These are phyloP conservation scores for Eptesicus fuscus DNA, from an alignment of 2,113 vertebrate genomes.

Conservation along the genomic window DNA sequence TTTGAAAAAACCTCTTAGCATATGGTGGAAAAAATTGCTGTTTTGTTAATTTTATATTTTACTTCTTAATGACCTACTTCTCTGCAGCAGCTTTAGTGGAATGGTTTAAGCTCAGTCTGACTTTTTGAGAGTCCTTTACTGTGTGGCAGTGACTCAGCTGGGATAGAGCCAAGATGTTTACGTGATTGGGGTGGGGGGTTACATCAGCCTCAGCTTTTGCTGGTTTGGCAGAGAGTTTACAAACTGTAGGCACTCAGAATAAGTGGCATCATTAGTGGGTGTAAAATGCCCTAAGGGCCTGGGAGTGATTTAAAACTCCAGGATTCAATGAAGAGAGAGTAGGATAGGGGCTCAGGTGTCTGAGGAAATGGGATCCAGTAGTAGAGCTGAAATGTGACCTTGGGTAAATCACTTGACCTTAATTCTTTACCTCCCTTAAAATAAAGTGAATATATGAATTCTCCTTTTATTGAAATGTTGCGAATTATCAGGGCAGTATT, in stretches of 20 bases:
- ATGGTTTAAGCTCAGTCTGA: conserved; percentile 40
- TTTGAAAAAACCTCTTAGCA: conserved; percentile 43
- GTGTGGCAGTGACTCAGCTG: conserved; percentile 31
- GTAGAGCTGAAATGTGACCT: conserved; percentile 21
- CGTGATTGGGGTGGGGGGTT: not conserved
- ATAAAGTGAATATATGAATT: conserved; percentile 11
- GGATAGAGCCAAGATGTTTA: conserved; percentile 35
- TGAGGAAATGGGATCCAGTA: not conserved
- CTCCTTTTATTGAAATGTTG: conserved; percentile 38
- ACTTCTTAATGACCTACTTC: conserved; percentile 63
- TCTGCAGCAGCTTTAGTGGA: conserved; percentile 40
- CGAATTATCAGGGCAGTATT: not conserved
- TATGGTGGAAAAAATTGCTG: not conserved
- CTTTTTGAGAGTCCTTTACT: conserved; percentile 17
- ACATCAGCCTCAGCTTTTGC: not conserved
- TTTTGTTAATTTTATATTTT: conserved; percentile 61
- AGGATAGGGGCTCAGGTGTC: conserved; percentile 31
- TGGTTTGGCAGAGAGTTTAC: conserved; percentile 49
- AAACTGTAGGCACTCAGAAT: conserved; percentile 51
- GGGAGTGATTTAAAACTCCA: conserved; percentile 22
- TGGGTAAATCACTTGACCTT: conserved; percentile 45
- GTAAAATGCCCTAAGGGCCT: conserved; percentile 30
- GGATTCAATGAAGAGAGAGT: not conserved
- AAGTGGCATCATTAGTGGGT: conserved; percentile 53
- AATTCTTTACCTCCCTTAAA: conserved; percentile 47